Evolutionary conservation across 2,888 invertebrate genomes (phyloP), one percentile per base, ranked within the genome.

Genomic region (Allacma fusca): DNA sequence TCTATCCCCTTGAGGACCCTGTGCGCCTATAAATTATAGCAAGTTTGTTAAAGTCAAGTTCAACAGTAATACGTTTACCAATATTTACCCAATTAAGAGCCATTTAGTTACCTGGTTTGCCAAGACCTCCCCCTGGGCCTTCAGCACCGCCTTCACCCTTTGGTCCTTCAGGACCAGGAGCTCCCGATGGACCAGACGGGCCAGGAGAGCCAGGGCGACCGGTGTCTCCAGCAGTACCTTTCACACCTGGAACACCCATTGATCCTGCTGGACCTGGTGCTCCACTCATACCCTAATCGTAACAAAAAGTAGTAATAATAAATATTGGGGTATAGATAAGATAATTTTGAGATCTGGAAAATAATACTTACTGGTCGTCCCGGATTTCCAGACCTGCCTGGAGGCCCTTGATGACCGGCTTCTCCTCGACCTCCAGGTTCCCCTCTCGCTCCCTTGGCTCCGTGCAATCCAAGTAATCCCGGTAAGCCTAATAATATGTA

Each of bases 341-440:
- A n/a, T n/a, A n/a, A n/a, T n/a, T n/a, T n/a, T n/a, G n/a, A n/a
- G 9, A 62, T 24, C 16, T 62, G 2, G 16, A 50, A 76, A 23
- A 69, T 65, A 67, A 74, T 28, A 86, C 87, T 88, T 88, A 93
- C 94, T 78, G 90, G 88, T 79, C 90, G 88, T 81, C 94, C 94
- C 73, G 91, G 87, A 86, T 92, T 91, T 85, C 94, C 94, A 1
- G 92, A 92, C 81, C 93, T 87, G 77, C 94, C 95, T 12, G 92
- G 92, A 29, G 92, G 89, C n/a, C 94, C 94, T 87, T 90, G 89
- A 76, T 91, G 88, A 24, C 94, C 94, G 43, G 88, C 85, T 83
- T 94, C 93, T 75, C 94, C 94, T 86, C 93, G 89, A 21, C 89
- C 86, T 9, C 94, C 94, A 62, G 91, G 88, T 86, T 93, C 93